Evolutionary conservation across 53 echinoderm and acorn worm species (phyloP), one percentile per base, ranked within the genome.

Genomic region (Antedon mediterranea): DNA sequence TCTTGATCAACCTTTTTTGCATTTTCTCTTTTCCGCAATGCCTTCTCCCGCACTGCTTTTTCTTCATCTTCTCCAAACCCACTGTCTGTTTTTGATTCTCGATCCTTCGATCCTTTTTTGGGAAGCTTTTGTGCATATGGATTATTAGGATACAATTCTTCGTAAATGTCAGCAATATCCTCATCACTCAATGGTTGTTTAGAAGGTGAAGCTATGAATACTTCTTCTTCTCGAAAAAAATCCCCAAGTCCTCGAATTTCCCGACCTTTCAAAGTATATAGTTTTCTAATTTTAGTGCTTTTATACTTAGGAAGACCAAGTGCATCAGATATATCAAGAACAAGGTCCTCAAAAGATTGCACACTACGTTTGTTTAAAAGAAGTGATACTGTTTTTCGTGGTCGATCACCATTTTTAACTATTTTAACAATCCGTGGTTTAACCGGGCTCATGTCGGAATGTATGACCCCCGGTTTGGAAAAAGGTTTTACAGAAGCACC

Each of bases 241-340:
- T 97, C 91, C 0, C 76, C 88, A 74, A 97, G 77, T 8, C 97
- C 88, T 33, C 86, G 85, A 43, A 97, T 84, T 71, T 97, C 92
- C 29, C 84, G 89, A 6, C 97, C 97, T n/a, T 88, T 87, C 14
- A 85, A 72, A 23, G 83, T 97, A 72, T 88, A 97, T 71, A 97
- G 85, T 80, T 88, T 97, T 30, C 90, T 74, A 23, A 97, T 83
- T 77, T 81, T 81, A 71, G 89, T 83, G 77, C 88, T 92, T 77
- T 92, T 97, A 43, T 97, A 88, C 26, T 84, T 88, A 0, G 97
- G 86, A 33, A 92, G 80, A n/a, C 92, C 90, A 76, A 97, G 92
- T 3, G 97, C 92, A 75, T 92, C 92, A 0, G 97, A 92, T 23
- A 97, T 82, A 73, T 97, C 97, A 37, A 86, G 84, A 32, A 97